Conservation (phyloP, 2,797 vertebrate species). For the Natrix natrix region DNA sequence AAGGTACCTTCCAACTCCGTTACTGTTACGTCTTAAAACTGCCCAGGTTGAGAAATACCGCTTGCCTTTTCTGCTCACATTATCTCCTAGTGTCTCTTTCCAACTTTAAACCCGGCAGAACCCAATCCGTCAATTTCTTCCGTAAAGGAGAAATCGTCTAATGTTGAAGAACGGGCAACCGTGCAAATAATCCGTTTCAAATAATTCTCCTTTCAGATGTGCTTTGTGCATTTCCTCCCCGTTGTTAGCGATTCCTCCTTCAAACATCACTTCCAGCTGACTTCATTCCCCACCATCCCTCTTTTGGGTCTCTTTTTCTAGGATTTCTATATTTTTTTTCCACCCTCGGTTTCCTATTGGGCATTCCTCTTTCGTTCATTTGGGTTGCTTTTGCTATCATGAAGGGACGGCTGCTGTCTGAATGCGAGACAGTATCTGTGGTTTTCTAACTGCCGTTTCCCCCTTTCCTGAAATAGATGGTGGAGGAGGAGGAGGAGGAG, state of each 20-base stretch:
- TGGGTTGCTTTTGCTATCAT: neutral
- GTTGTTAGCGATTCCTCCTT: neutral
- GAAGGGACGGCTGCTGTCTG: neutral
- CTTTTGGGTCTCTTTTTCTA: neutral
- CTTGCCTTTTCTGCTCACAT: neutral
- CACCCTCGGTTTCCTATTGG: neutral
- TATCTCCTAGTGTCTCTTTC: neutral
- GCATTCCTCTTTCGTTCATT: neutral
- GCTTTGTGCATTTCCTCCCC: neutral
- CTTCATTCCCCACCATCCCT: neutral
- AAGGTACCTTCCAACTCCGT: too few species aligned
- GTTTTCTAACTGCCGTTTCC: neutral
- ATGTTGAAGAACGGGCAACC: neutral
- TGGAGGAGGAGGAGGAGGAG: neutral
- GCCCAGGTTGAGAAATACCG: neutral
- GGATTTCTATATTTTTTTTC: neutral
- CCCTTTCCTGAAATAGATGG: neutral
- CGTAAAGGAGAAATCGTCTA: neutral
- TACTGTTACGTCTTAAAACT: neutral
- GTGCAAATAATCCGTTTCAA: neutral
- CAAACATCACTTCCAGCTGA: neutral
- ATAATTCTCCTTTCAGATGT: neutral
- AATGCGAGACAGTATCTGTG: neutral
- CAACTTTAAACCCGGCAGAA: neutral
- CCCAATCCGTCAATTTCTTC: neutral